Percentiles rank a stretch among this genome's conserved stretches.
phyloP scores from a whole-genome alignment of 2,797 vertebrate genomes.

The Podargus strigoides region DNA sequence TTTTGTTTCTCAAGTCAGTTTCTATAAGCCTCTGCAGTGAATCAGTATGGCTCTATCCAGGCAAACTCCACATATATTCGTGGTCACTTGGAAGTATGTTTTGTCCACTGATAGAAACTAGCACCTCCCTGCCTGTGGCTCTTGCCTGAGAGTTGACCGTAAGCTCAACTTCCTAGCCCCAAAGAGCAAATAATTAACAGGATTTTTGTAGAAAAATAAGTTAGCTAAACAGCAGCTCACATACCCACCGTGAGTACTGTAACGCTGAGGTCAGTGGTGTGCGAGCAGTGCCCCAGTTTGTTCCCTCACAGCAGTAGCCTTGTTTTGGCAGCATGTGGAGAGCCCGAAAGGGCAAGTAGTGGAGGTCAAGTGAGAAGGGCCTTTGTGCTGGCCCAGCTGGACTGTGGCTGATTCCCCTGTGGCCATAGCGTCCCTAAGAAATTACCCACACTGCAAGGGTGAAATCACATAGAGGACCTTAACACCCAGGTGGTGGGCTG shows the following conservation, averaged over 20 bases:
- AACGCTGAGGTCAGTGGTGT: accelerated
- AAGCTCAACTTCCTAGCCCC: not conserved
- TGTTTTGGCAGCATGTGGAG: not conserved
- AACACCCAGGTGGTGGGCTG: not conserved
- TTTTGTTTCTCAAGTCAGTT: not conserved
- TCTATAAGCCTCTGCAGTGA: not conserved
- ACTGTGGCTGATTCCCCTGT: not conserved
- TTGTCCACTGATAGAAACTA: not conserved
- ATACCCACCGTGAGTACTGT: accelerated
- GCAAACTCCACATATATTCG: not conserved
- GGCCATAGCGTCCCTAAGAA: not conserved
- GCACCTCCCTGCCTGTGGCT: not conserved
- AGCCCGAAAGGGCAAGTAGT: not conserved
- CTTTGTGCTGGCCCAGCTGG: accelerated
- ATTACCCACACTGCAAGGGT: not conserved
- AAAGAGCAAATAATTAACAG: not conserved
- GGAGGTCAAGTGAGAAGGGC: not conserved
- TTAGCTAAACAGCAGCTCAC: not conserved
- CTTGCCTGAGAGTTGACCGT: not conserved
- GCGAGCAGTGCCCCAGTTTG: not conserved
- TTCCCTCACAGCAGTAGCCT: accelerated
- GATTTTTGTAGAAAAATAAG: not conserved
- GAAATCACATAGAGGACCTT: no score
- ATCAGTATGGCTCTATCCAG: not conserved
- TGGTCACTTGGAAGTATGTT: not conserved